Evolutionary conservation across 2,888 invertebrate species (phyloP).

Genomic region (Chrysolina americana): DNA sequence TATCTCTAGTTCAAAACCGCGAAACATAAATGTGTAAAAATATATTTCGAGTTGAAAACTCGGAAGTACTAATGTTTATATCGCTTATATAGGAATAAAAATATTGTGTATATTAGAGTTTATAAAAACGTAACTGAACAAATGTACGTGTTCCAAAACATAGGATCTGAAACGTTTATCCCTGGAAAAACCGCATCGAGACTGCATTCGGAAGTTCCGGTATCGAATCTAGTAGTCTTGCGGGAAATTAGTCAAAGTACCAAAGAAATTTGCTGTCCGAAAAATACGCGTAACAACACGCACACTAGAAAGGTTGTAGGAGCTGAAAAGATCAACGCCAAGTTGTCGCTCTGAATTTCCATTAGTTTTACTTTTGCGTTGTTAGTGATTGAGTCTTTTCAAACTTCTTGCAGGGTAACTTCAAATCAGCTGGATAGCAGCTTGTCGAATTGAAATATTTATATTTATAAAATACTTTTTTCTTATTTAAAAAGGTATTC

Average conservation of each 20-base stretch:
- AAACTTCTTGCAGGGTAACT: background rate
- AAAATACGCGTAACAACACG: background rate
- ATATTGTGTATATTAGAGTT: slow-evolving; percentile 28
- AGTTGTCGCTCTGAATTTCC: slow-evolving; percentile 1
- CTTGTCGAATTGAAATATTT: background rate
- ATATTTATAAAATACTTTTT: background rate
- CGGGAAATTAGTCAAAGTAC: slow-evolving; percentile 49
- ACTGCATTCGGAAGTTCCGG: slow-evolving; percentile 31
- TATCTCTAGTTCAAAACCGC: background rate
- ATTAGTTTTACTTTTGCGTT: slow-evolving; percentile 17
- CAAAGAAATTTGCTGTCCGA: slow-evolving; percentile 43
- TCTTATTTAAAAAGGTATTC: background rate
- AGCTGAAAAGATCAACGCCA: background rate
- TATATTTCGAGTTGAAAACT: background rate
- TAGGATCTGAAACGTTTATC: slow-evolving; percentile 26
- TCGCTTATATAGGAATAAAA: background rate
- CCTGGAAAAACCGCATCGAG: slow-evolving; percentile 4
- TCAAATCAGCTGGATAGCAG: background rate
- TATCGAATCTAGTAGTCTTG: slow-evolving; percentile 35
- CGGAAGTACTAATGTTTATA: slow-evolving; percentile 1
- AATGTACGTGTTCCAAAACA: slow-evolving; percentile 30
- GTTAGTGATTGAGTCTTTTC: background rate
- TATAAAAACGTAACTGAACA: slow-evolving; percentile 17
- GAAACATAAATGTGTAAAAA: background rate
- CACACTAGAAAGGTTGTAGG: slow-evolving; percentile 30